These are phyloP conservation scores for Cyrtorhinus lividipennis DNA, from an alignment of 1,140 invertebrate genomes.

Conservation along the genomic window DNA sequence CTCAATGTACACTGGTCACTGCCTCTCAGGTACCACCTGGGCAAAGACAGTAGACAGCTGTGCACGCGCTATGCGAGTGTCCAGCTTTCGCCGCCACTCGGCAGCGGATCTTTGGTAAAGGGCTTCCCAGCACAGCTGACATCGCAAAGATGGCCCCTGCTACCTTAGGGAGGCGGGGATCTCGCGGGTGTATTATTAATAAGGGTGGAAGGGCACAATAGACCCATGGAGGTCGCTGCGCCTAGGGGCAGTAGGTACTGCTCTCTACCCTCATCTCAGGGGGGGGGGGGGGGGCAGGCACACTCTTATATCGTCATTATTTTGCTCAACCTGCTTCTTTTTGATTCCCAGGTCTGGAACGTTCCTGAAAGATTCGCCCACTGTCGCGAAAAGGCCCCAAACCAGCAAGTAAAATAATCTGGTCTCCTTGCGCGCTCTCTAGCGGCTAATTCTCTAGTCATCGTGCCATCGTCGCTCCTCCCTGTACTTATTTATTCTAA, in stretches of 20 bases:
- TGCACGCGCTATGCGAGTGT: no score
- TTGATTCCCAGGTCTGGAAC: constrained; percentile 47
- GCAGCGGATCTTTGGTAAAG: no score
- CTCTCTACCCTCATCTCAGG: neutral
- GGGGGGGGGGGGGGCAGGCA: neutral
- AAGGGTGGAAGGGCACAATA: no score
- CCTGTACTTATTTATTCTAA: neutral
- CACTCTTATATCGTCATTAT: neutral
- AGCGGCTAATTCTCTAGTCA: neutral
- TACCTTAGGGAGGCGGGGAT: neutral
- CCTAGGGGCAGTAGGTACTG: neutral
- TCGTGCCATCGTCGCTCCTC: neutral
- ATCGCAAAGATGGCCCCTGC: no score
- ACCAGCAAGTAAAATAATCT: neutral
- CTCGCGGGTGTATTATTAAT: neutral
- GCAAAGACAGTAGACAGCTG: no score
- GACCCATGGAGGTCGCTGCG: no score
- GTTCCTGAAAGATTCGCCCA: constrained; percentile 53
- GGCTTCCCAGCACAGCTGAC: no score
- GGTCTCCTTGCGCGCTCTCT: neutral
- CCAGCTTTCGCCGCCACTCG: no score
- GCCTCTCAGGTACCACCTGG: no score
- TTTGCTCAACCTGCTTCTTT: neutral
- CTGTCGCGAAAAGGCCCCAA: constrained; percentile 34
- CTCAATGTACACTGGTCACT: no score